Base-by-base conservation (phyloP, 2,113 vertebrate species). In the Eira barbara region DNA sequence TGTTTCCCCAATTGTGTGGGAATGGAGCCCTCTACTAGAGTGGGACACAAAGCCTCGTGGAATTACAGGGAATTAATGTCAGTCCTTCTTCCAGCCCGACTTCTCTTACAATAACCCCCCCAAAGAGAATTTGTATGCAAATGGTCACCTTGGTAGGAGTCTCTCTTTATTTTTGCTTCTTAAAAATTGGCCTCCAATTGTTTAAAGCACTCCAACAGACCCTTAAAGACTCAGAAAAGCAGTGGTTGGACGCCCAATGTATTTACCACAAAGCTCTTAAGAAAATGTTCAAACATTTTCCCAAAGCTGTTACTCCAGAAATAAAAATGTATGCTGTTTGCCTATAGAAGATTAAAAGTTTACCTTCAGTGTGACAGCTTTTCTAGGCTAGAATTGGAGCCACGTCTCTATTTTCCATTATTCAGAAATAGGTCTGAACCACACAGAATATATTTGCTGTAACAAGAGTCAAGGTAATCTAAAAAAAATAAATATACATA, bases 261-360 rank as follows among this genome's bases (percentile, higher is more conserved):
- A 86, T 89, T 95, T 98, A 95, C 97, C 94, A 65, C 94, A 97
- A 93, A 97, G 94, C 96, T 98, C 96, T 98, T 98, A 98, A 98
- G 98, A 97, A 98, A 98, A 98, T 98, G 95, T 98, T 98, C 98
- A 98, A 98, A 98, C 96, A 96, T 98, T 98, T 98, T 76, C 98
- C 69, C 85, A 97, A 98, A 98, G 97, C 95, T 98, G 97, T 98
- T 98, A 94, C 90, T 97, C 21, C 6, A 94, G 98, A 98, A 98
- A 97, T 97, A 98, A 98, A 98, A 98, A 94, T 92, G 83, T 95
- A 73, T 96, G 92, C 85, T 97, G 81, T 98, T 98, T 98, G 97
- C 97, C 97, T 97, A 25, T 78, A 97, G 96, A 92, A 98, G 98
- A 98, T 97, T 96, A 98, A 98, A 98, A 98, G 97, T 98, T 98